phyloP scores from a whole-genome alignment of 2,888 invertebrate genomes.

The Taphrorychus bicolor region DNA sequence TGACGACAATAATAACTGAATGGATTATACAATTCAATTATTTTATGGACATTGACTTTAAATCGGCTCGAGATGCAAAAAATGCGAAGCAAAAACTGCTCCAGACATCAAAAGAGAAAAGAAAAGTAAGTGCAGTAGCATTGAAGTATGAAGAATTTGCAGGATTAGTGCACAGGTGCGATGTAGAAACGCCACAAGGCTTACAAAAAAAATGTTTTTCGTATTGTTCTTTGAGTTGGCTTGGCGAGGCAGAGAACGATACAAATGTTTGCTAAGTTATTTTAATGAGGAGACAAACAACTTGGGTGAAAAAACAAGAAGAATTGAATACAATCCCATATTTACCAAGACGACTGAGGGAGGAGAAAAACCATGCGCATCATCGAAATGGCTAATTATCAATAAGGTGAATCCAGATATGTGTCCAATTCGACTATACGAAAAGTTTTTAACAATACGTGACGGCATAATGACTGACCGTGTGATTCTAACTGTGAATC shows the following conservation, averaged over 20 bases:
- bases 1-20: no score
- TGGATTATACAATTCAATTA: no score
- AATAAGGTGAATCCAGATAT: no score
- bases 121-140: no score
- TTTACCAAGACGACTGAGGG: not conserved
- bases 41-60: no score
- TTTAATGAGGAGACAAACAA: not conserved
- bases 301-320: not conserved
- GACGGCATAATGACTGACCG: not conserved
- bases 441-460: not conserved
- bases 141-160: not conserved
- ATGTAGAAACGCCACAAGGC: not conserved
- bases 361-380: not conserved
- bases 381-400: not conserved
- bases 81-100: no score
- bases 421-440: not conserved
- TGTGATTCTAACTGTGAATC: not conserved
- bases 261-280: not conserved
- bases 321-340: not conserved
- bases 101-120: no score
- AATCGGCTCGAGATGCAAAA: no score
- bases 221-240: no score
- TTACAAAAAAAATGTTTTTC: not conserved
- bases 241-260: not conserved
- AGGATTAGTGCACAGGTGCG: not conserved